Base-by-base conservation (phyloP, 2,888 invertebrate genomes). In the Odontothrips loti region DNA sequence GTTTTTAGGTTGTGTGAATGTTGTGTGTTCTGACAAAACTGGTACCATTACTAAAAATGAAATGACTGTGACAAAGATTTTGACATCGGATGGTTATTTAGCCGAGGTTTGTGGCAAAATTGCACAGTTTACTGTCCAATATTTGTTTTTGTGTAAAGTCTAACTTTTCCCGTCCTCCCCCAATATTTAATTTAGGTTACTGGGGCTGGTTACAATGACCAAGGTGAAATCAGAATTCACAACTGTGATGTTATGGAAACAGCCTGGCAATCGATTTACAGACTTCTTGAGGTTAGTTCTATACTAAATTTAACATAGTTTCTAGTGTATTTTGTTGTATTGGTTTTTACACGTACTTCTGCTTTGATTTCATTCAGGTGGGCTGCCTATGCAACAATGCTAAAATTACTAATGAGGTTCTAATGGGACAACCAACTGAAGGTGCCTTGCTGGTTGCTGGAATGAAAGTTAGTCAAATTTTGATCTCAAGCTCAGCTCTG, bases 1-100 rank as follows among this genome's bases (percentile, higher is more conserved):
- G 80, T 83, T 85, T 86, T 15, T 85, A 91, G 92, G 99, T 83
- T 99, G 99, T 87, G 95, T 95, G 29, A 95, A 95, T 86, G 94
- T 99, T 43, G 97, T 99, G 84, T 99, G 99, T 89, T 98, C 97
- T 4, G 99, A 99, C 88, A 99, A 99, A 89, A 99, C 99, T 17
- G 99, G 99, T 23, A 98, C 98, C 0, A 90, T 99, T 82, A 99
- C 99, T 0, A 95, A 97, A 88, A 99, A 99, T 88, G 99, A 99
- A 89, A 99, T 99, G 99, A 99, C 99, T 0, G 98, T 96, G n/a
- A 97, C 97, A 1, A 93, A 94, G 47, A 91, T 99, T 82, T 92
- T 96, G 34, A 97, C 98, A 0, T 94, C 97, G 0, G 97, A 98
- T 86, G 96, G 96, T 0, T 95, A 95, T 85, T 91, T 94, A 84